A percentile compares a stretch with the other conserved stretches of the same genome.
Evolutionary conservation across 2,113 vertebrate species (phyloP).

Genomic region (Bungarus multicinctus): DNA sequence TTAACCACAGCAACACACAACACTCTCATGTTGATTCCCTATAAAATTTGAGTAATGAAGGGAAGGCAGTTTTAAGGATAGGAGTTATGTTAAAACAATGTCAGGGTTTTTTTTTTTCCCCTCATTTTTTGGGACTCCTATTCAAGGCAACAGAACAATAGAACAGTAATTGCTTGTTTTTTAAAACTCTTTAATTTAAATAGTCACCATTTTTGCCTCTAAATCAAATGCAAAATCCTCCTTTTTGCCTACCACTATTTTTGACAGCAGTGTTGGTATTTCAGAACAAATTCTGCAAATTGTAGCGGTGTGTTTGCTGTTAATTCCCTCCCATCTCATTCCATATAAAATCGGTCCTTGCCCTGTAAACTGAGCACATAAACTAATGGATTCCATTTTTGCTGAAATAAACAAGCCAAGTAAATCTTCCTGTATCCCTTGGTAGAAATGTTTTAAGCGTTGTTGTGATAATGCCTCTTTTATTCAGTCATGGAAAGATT

Average conservation of each 20-base stretch:
- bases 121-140: not conserved
- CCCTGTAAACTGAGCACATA: not conserved
- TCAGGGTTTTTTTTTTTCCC: not conserved
- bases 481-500: slow-evolving; percentile 2
- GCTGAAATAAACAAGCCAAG: not conserved
- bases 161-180: not conserved
- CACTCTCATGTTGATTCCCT: not conserved
- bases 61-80: not conserved
- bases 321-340: not conserved
- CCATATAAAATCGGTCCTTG: too few species aligned
- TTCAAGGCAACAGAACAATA: not conserved
- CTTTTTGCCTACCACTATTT: not conserved
- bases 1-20: not conserved
- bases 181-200: not conserved
- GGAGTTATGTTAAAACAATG: not conserved
- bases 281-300: not conserved
- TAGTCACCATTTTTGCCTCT: not conserved
- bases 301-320: not conserved
- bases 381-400: not conserved
- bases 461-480: slow-evolving; percentile 2
- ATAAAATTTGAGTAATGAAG: not conserved
- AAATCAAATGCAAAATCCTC: not conserved
- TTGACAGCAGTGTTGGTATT: not conserved
- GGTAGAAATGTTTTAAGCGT: not conserved
- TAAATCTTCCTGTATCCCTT: not conserved